These are phyloP conservation scores for Scaptomyza caliginosa DNA, from an alignment of 2,888 invertebrate species.

Conservation along the genomic window DNA sequence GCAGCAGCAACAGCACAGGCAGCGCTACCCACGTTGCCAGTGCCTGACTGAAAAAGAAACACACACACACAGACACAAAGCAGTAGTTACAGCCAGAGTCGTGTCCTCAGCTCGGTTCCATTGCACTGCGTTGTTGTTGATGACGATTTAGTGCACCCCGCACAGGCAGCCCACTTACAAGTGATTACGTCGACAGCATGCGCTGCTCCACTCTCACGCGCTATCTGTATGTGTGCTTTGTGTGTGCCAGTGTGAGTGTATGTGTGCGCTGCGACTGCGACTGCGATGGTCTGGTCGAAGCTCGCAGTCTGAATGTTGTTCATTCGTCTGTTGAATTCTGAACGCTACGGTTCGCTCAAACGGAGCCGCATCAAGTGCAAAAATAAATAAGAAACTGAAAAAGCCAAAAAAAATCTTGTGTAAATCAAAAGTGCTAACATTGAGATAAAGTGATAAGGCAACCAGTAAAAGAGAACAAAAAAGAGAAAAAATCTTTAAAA, in stretches of 20 bases:
- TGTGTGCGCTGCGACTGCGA: conserved; percentile 41
- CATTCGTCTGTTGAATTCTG: conserved; percentile 84
- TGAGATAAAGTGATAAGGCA: conserved; percentile 48
- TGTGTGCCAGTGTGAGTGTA: conserved; percentile 7
- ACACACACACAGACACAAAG: too few species aligned
- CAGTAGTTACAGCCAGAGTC: not conserved
- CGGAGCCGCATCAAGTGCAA: conserved; percentile 44
- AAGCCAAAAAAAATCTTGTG: conserved; percentile 33
- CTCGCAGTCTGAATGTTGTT: conserved; percentile 73
- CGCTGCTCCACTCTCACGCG: conserved; percentile 46
- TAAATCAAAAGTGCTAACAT: conserved; percentile 40
- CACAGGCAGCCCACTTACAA: conserved; percentile 53
- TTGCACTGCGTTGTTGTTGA: conserved; percentile 45
- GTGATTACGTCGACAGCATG: conserved; percentile 74
- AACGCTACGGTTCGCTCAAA: conserved; percentile 78
- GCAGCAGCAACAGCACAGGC: not conserved
- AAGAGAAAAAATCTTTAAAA: conserved; percentile 23
- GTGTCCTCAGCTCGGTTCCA: conserved; percentile 34
- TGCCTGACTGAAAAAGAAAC: conserved; percentile 43
- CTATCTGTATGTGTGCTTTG: conserved; percentile 11
- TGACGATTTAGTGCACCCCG: conserved; percentile 4
- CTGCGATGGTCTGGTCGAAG: conserved; percentile 69
- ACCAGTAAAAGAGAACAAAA: conserved; percentile 27
- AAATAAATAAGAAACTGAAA: conserved; percentile 23
- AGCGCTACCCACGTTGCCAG: conserved; percentile 55